A percentile compares a stretch with the other conserved stretches of the same genome.
phyloP scores from a whole-genome alignment of 2,797 vertebrate species.

The Mormyrus hasselquistii region DNA sequence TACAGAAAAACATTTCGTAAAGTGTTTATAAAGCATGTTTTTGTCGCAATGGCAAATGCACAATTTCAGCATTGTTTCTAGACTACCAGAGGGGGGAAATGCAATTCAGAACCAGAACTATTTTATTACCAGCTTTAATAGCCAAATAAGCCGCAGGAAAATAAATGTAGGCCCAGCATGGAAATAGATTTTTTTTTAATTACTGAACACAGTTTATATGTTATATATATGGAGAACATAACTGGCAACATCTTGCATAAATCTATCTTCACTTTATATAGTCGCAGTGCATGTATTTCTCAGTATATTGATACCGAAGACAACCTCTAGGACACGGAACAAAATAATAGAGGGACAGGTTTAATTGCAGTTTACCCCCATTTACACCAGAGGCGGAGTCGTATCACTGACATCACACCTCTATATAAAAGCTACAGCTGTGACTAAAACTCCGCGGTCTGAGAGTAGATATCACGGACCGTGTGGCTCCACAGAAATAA shows the following conservation, averaged over 20 bases:
- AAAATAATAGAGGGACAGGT: neutral
- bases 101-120: neutral
- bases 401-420: constrained; percentile 54
- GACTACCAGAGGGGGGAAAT: neutral
- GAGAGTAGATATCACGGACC: constrained; percentile 46
- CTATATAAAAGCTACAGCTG: constrained; percentile 70
- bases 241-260: neutral
- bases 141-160: neutral
- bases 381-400: constrained; percentile 46
- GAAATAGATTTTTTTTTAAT: neutral
- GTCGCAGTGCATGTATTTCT: neutral
- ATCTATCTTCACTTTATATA: neutral
- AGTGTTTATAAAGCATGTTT: neutral
- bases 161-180: neutral
- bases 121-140: neutral
- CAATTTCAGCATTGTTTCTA: neutral
- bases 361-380: neutral
- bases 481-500: neutral
- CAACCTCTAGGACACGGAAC: neutral
- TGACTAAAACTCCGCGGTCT: constrained; percentile 58
- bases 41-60: neutral
- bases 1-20: neutral
- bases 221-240: neutral
- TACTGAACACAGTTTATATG: neutral
- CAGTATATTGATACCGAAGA: neutral